Evolutionary conservation across 2,797 vertebrate species (phyloP).

Genomic region (Coreius guichenoti): DNA sequence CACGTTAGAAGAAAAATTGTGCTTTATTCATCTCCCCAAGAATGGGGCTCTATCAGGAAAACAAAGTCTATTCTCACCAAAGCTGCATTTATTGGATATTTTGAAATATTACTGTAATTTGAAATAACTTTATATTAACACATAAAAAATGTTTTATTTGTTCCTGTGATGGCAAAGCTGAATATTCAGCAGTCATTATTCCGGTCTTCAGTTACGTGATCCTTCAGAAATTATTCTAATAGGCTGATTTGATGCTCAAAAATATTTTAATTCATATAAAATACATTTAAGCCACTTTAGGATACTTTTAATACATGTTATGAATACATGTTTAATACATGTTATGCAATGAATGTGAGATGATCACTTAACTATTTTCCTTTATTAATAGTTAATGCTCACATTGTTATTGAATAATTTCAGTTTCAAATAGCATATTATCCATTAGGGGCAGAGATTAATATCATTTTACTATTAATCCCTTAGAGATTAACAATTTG

Average conservation of each 20-base stretch:
- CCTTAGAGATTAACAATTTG: not conserved
- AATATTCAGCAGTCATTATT: not conserved
- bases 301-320: not conserved
- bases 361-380: not conserved
- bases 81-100: not conserved
- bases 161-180: not conserved
- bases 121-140: not conserved
- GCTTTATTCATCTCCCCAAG: slow-evolving; percentile 16
- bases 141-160: not conserved
- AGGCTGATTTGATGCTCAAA: not conserved
- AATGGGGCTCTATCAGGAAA: slow-evolving; percentile 28
- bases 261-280: too few relatives aligned
- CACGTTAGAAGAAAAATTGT: slow-evolving; percentile 39
- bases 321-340: not conserved
- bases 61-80: not conserved
- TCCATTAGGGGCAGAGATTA: not conserved
- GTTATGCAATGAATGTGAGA: not conserved
- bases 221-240: not conserved
- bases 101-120: not conserved
- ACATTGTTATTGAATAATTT: not conserved
- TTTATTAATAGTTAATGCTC: too few relatives aligned
- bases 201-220: not conserved
- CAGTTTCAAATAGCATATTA: not conserved
- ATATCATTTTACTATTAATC: slow-evolving; percentile 12
- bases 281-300: not conserved